Evolutionary conservation across 2,113 vertebrate species (phyloP), one percentile per base, ranked within the genome.

Genomic region (Polypterus senegalus): DNA sequence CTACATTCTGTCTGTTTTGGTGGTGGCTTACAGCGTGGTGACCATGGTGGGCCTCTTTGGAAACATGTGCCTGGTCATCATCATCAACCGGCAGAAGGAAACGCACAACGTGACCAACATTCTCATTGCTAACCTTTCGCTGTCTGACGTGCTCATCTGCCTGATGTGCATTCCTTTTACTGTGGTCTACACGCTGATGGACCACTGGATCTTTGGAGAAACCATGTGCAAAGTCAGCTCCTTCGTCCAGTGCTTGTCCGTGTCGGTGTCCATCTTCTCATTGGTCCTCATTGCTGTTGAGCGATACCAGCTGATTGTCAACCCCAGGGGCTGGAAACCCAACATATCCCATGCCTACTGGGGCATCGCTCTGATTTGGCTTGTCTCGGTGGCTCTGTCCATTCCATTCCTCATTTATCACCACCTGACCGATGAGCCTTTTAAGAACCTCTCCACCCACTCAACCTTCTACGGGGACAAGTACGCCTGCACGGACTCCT

Each of bases 171-270:
- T 86, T 55, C 82, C 80, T 61, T 79, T 83, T 65, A 86, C 78
- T 0, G 70, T 75, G 57, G 74, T 79, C 2, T 86, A 85, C 6
- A 86, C 79, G 5, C 63, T 86, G 65, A 89, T 83, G 86, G 82
- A 84, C 66, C 75, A 84, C 63, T 85, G 83, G 80, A 63, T 86
- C 54, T 85, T 88, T 75, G 82, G 82, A 58, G 76, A 83, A 54
- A 64, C 66, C 48, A 70, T 86, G 76, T 87, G 85, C 54, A 88
- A 80, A 74, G 68, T 81, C 55, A 81, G 66, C 10, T 79, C 76
- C 44, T 86, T 81, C 61, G 64, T 69, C 10, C 81, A 87, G 60
- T 85, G 81, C 4, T 8, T 86, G 0, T 88, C 81, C 5, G 73
- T 83, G 65, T 75, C 79, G 1, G 82, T 83, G 60, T 86, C 84